phyloP scores from a whole-genome alignment of 2,888 invertebrate species.

The Psylliodes chrysocephalus region DNA sequence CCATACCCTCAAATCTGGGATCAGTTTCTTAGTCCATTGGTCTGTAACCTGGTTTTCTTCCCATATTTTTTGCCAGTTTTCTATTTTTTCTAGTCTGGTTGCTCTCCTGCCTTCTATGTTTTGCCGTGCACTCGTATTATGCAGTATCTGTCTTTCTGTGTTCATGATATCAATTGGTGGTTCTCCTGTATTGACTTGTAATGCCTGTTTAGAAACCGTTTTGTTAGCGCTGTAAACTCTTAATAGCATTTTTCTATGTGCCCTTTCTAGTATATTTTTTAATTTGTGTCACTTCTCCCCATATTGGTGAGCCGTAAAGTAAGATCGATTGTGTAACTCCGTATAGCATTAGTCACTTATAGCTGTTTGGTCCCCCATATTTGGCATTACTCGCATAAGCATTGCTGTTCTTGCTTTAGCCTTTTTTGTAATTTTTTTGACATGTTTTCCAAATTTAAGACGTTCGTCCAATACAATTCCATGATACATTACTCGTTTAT shows the following conservation, averaged over 20 bases:
- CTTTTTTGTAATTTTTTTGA: not conserved
- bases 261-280: conserved; percentile 1
- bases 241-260: conserved; percentile 7
- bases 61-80: conserved; percentile 15
- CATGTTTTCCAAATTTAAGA: not conserved
- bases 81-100: not conserved
- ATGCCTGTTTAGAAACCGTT: conserved; percentile 11
- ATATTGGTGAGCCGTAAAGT: conserved; percentile 17
- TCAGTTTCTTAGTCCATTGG: conserved; percentile 14
- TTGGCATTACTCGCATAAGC: conserved; percentile 1
- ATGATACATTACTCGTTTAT: conserved; percentile 2
- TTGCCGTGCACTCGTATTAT: not conserved
- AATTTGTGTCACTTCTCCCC: conserved; percentile 1
- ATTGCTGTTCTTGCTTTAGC: not conserved
- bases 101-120: not conserved
- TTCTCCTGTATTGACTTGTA: conserved; percentile 9
- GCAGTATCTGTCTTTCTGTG: not conserved
- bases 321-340: conserved; percentile 8
- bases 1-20: not conserved
- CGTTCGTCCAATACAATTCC: conserved; percentile 13
- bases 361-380: conserved; percentile 3
- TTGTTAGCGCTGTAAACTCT: not conserved
- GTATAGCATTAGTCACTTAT: not conserved
- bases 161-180: conserved; percentile 8
- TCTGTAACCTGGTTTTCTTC: not conserved